A percentile compares a stretch with the other conserved stretches of the same genome.
phyloP scores from a whole-genome alignment of 2,888 invertebrate species.

The Megalurothrips usitatus region DNA sequence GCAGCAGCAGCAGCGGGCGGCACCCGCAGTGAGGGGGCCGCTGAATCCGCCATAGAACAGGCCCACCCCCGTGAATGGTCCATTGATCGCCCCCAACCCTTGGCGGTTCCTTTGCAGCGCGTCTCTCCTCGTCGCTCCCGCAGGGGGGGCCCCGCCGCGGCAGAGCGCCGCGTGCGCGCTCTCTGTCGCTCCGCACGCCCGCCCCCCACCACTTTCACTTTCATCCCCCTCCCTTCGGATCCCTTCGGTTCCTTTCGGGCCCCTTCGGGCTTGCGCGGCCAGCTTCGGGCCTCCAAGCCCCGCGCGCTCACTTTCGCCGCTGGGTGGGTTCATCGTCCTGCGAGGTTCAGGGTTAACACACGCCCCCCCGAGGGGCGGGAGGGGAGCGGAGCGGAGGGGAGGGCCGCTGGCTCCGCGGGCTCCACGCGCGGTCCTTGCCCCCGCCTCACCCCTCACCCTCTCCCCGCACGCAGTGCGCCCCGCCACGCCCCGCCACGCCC shows the following conservation, averaged over 20 bases:
- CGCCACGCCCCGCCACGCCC: background rate
- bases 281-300: background rate
- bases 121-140: background rate
- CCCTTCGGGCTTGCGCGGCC: no score
- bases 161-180: background rate
- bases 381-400: no score
- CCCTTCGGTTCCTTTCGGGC: no score
- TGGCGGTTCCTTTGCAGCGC: background rate
- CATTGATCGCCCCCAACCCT: background rate
- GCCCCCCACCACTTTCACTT: background rate
- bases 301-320: background rate
- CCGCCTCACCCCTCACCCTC: background rate
- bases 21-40: background rate
- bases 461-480: background rate
- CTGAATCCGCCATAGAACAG: background rate
- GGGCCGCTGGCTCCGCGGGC: no score
- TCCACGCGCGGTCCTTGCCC: no score
- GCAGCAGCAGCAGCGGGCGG: background rate
- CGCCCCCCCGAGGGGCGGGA: background rate
- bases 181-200: background rate
- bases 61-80: constrained; percentile 15
- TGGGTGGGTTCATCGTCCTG: constrained; percentile 16
- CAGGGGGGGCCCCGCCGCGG: background rate
- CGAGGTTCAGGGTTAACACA: constrained; percentile 24
- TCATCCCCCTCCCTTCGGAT: no score